Evolutionary conservation across 92 coral and sea anemone genomes (phyloP).

Genomic region (Virgularia gustaviana): DNA sequence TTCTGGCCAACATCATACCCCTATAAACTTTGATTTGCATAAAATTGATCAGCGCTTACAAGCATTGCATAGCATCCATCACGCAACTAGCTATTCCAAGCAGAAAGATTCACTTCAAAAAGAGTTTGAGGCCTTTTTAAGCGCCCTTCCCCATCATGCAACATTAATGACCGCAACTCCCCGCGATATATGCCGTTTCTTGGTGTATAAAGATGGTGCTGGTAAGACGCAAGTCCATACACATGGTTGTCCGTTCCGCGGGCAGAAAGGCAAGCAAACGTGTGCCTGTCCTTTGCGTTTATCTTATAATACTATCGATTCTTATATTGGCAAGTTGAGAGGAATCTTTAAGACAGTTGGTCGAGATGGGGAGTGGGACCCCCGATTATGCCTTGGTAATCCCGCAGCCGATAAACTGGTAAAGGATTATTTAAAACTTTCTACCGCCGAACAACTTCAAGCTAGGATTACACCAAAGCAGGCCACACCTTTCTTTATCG

Average conservation of each 20-base stretch:
- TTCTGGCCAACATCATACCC: slow-evolving; percentile 14
- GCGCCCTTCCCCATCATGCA: slow-evolving; percentile 16
- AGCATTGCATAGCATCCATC: no score
- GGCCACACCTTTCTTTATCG: slow-evolving; percentile 49
- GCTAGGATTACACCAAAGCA: slow-evolving; percentile 51
- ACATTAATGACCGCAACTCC: slow-evolving; percentile 34
- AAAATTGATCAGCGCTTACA: no score
- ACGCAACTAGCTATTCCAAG: no score
- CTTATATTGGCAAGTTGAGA: slow-evolving; percentile 40
- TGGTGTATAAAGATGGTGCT: slow-evolving; percentile 43
- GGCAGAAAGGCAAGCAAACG: slow-evolving; percentile 7
- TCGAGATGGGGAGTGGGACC: slow-evolving; percentile 49
- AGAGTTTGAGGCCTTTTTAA: slow-evolving; percentile 30
- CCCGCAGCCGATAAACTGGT: slow-evolving; percentile 44
- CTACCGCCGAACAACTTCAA: slow-evolving; percentile 47
- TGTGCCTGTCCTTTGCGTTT: slow-evolving; percentile 44
- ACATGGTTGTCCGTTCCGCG: slow-evolving; percentile 25
- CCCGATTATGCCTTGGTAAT: slow-evolving; percentile 40
- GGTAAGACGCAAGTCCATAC: slow-evolving; percentile 49
- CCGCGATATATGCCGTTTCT: slow-evolving; percentile 47
- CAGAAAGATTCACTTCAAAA: no score
- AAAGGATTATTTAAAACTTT: slow-evolving; percentile 33
- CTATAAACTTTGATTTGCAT: not conserved
- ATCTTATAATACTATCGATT: slow-evolving; percentile 40
- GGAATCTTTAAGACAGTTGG: slow-evolving; percentile 44